A percentile compares a stretch with the other conserved stretches of the same genome.
Conservation (phyloP, 1,140 invertebrate genomes). For the Drosophila pandora region DNA sequence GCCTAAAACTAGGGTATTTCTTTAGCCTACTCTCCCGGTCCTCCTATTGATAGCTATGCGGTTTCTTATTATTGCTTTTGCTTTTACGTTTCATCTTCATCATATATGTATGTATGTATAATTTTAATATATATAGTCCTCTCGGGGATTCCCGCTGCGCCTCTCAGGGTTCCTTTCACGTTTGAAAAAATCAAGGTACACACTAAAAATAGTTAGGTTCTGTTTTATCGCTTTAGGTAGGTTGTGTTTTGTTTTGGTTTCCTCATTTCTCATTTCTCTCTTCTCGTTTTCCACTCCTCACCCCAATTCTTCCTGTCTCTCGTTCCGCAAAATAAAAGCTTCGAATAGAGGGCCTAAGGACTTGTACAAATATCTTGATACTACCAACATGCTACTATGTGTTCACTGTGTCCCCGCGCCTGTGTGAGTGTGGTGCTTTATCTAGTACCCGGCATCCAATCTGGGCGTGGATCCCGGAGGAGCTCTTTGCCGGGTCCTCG, state of each 20-base stretch:
- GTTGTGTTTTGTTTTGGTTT: slow-evolving; percentile 65
- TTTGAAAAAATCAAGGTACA: slow-evolving; percentile 79
- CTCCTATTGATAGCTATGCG: slow-evolving; percentile 74
- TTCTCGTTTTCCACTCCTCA: slow-evolving; percentile 23
- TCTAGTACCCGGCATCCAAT: slow-evolving; percentile 37
- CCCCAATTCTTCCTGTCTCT: slow-evolving; percentile 2
- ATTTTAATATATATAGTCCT: slow-evolving; percentile 51
- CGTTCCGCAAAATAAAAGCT: slow-evolving; percentile 59
- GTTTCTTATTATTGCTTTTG: slow-evolving; percentile 80
- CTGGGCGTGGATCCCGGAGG: slow-evolving; percentile 23
- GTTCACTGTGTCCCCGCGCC: slow-evolving; percentile 28
- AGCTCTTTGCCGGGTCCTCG: slow-evolving; percentile 14
- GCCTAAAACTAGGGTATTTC: slow-evolving; percentile 43
- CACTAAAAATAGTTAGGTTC: slow-evolving; percentile 83
- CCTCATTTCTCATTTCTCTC: slow-evolving; percentile 5
- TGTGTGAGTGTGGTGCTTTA: slow-evolving; percentile 9
- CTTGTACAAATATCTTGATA: slow-evolving; percentile 56
- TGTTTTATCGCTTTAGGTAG: slow-evolving; percentile 77
- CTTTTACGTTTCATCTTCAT: slow-evolving; percentile 64
- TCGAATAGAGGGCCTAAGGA: slow-evolving; percentile 70
- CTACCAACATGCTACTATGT: slow-evolving; percentile 68
- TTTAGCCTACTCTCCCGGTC: slow-evolving; percentile 43
- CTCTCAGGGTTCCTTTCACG: slow-evolving; percentile 45
- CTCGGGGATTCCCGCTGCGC: slow-evolving; percentile 29
- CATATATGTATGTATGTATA: slow-evolving; percentile 47